Evolutionary conservation across 2,113 vertebrate species (phyloP).

Genomic region (Parus major): DNA sequence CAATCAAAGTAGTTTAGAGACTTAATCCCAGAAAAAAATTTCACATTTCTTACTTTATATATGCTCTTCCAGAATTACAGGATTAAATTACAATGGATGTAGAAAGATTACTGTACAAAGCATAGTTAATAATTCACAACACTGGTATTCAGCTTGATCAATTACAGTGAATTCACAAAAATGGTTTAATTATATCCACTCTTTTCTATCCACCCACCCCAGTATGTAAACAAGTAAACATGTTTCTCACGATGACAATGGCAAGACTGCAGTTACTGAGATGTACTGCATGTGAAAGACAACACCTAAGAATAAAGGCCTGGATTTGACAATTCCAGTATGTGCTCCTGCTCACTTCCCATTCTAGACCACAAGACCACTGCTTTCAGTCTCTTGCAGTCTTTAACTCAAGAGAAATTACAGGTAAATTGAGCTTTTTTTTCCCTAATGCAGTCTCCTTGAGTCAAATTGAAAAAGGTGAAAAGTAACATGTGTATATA

Average conservation of each 20-base stretch:
- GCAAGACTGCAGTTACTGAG: background rate
- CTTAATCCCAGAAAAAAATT: constrained; percentile 27
- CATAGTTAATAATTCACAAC: constrained; percentile 45
- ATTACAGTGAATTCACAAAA: constrained; percentile 52
- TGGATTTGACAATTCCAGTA: constrained; percentile 28
- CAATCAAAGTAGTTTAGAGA: constrained; percentile 29
- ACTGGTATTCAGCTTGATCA: constrained; percentile 5
- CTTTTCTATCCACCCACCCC: constrained; percentile 13
- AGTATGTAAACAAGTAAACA: constrained; percentile 36
- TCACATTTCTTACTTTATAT: constrained; percentile 11
- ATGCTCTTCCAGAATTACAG: constrained; percentile 23
- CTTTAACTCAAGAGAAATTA: background rate
- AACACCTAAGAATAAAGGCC: background rate
- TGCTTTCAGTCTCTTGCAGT: background rate
- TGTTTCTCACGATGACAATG: constrained; percentile 47
- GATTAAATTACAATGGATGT: constrained; percentile 33
- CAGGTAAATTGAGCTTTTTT: constrained; percentile 26
- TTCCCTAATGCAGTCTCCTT: background rate
- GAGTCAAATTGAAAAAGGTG: background rate
- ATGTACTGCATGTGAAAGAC: background rate
- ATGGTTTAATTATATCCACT: constrained; percentile 4
- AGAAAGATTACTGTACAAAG: constrained; percentile 43
- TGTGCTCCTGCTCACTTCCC: background rate
- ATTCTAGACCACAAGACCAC: background rate
- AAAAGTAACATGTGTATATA: constrained; percentile 52